A percentile compares a stretch with the other conserved stretches of the same genome.
phyloP scores from a whole-genome alignment of 2,888 invertebrate genomes.

The Microdon myrmicae region DNA sequence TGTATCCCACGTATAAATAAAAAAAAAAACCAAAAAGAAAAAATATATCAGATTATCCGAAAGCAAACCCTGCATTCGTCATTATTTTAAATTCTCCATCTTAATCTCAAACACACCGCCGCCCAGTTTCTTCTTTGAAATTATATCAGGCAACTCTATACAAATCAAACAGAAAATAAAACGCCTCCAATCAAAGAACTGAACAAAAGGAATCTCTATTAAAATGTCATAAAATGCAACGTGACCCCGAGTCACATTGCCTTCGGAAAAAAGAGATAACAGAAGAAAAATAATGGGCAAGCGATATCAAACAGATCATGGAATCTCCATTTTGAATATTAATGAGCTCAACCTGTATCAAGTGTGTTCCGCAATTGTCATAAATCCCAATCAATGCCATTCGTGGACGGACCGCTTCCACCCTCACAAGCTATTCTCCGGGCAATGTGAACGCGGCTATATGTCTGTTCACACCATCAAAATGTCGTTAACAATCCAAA shows the following conservation, averaged over 20 bases:
- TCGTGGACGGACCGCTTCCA: slow-evolving; percentile 14
- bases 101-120: slow-evolving; percentile 27
- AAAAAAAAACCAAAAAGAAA: too few relatives aligned
- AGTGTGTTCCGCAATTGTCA: slow-evolving; percentile 47
- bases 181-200: neutral
- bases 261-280: too few relatives aligned
- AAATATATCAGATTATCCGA: too few relatives aligned
- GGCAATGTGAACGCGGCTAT: slow-evolving; percentile 49
- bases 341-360: slow-evolving; percentile 31
- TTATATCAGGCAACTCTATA: slow-evolving; percentile 8
- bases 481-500: slow-evolving; percentile 48
- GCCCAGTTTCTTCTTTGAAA: slow-evolving; percentile 22
- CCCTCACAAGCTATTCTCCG: slow-evolving; percentile 27
- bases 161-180: neutral
- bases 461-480: slow-evolving; percentile 52
- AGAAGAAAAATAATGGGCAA: too few relatives aligned
- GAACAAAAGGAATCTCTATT: slow-evolving; percentile 38
- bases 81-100: slow-evolving; percentile 14
- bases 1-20: too few relatives aligned
- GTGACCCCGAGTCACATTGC: slow-evolving; percentile 33
- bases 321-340: slow-evolving; percentile 42
- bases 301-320: too few relatives aligned
- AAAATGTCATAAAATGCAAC: slow-evolving; percentile 46
- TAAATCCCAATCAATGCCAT: slow-evolving; percentile 50
- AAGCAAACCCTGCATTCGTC: slow-evolving; percentile 34